Conservation (phyloP, 1,140 invertebrate genomes). For the Pseudomyrmex pallidus region DNA sequence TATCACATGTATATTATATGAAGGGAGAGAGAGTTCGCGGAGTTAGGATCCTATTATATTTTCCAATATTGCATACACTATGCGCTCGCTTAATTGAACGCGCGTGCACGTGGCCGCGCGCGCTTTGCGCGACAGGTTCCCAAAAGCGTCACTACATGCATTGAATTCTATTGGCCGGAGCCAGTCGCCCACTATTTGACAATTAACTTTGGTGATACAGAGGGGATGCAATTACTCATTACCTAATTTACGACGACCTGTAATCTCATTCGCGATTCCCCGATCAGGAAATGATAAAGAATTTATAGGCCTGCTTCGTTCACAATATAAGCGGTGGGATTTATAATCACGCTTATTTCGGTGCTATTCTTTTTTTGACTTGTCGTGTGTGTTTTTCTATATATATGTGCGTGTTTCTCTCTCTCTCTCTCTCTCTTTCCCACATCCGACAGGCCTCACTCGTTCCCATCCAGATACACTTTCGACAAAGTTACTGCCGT, state of each 20-base stretch:
- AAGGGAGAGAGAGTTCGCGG: conserved; percentile 3
- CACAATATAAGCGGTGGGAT: conserved; percentile 53
- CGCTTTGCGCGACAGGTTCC: conserved; percentile 2
- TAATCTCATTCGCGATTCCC: conserved; percentile 58
- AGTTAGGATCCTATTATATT: conserved; percentile 54
- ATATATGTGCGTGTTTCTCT: too few species aligned
- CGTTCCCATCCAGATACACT: conserved; percentile 67
- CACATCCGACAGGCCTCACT: conserved; percentile 13
- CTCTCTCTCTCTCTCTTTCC: conserved; percentile 4
- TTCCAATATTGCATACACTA: conserved; percentile 41
- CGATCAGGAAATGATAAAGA: conserved; percentile 64
- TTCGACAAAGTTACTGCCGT: conserved; percentile 65
- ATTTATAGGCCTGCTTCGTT: conserved; percentile 65
- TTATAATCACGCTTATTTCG: conserved; percentile 64
- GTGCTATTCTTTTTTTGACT: background rate
- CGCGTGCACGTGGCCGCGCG: background rate
- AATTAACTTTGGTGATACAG: conserved; percentile 65
- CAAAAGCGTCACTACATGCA: conserved; percentile 25
- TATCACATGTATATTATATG: conserved; percentile 56
- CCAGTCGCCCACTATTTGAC: conserved; percentile 54
- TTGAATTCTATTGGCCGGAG: conserved; percentile 46
- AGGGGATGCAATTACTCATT: conserved; percentile 48
- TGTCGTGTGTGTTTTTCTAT: background rate
- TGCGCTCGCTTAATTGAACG: conserved; percentile 48
- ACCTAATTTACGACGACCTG: conserved; percentile 61